Evolutionary conservation across 2,113 vertebrate species (phyloP).

Genomic region (Silurus asotus): DNA sequence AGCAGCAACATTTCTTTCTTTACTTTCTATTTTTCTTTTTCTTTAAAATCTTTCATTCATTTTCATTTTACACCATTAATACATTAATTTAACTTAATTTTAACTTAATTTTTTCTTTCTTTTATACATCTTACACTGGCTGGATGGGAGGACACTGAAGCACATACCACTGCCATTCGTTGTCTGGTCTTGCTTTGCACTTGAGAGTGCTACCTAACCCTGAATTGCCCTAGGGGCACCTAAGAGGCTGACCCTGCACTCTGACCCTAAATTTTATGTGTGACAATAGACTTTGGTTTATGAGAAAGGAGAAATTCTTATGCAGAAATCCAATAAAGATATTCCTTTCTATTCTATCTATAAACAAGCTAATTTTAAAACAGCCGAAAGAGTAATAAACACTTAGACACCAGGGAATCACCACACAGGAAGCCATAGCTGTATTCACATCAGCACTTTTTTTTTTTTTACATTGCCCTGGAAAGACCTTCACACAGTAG

Average conservation of each 20-base stretch:
- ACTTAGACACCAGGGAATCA: not conserved
- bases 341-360: not conserved
- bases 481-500: not conserved
- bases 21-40: not conserved
- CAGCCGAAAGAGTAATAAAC: not conserved
- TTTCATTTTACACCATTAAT: not conserved
- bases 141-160: not conserved
- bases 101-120: not conserved
- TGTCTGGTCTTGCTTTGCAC: not conserved
- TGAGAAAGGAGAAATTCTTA: not conserved
- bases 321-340: not conserved
- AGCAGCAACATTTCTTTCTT: too few species aligned
- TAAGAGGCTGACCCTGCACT: not conserved
- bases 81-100: not conserved
- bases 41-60: not conserved
- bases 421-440: not conserved
- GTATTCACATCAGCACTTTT: not conserved
- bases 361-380: not conserved
- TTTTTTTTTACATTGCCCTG: not conserved
- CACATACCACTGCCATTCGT: not conserved
- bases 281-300: not conserved
- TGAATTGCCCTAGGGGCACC: not conserved
- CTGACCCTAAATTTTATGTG: not conserved
- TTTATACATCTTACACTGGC: not conserved
- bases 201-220: constrained; percentile 5